These are phyloP conservation scores for Brachycybe producta DNA, from an alignment of 2,888 invertebrate species.

Conservation along the genomic window DNA sequence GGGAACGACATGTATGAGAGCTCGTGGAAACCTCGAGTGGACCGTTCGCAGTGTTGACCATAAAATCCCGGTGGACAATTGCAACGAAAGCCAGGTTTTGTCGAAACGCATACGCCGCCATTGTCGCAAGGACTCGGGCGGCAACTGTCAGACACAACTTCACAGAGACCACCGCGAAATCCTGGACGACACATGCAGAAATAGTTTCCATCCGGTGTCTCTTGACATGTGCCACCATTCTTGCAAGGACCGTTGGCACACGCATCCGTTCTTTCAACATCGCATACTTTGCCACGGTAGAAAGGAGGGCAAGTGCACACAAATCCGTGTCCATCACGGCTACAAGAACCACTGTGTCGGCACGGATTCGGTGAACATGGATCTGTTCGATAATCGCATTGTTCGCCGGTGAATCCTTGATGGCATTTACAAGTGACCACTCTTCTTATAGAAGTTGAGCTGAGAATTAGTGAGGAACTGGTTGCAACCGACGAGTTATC, in stretches of 20 bases:
- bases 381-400: constrained; percentile 74
- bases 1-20: constrained; percentile 82
- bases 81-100: constrained; percentile 66
- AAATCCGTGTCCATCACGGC: constrained; percentile 69
- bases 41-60: constrained; percentile 76
- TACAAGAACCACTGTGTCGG: constrained; percentile 66
- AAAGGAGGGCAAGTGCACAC: constrained; percentile 64
- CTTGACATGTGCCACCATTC: constrained; percentile 82
- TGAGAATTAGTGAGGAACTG: constrained; percentile 65
- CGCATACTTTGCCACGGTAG: constrained; percentile 70
- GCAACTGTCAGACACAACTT: constrained; percentile 68
- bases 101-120: constrained; percentile 73
- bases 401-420: constrained; percentile 67
- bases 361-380: constrained; percentile 86
- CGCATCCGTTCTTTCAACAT: constrained; percentile 66
- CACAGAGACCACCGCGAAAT: constrained; percentile 80
- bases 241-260: constrained; percentile 75
- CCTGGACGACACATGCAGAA: constrained; percentile 85
- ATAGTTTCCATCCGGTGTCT: constrained; percentile 66
- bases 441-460: constrained; percentile 64
- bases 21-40: constrained; percentile 72
- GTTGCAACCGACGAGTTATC: constrained; percentile 46
- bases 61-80: constrained; percentile 73
- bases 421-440: constrained; percentile 54
- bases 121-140: constrained; percentile 83